These are phyloP conservation scores for Empidonax alnorum DNA, from an alignment of 2,113 vertebrate species.

Conservation along the genomic window DNA sequence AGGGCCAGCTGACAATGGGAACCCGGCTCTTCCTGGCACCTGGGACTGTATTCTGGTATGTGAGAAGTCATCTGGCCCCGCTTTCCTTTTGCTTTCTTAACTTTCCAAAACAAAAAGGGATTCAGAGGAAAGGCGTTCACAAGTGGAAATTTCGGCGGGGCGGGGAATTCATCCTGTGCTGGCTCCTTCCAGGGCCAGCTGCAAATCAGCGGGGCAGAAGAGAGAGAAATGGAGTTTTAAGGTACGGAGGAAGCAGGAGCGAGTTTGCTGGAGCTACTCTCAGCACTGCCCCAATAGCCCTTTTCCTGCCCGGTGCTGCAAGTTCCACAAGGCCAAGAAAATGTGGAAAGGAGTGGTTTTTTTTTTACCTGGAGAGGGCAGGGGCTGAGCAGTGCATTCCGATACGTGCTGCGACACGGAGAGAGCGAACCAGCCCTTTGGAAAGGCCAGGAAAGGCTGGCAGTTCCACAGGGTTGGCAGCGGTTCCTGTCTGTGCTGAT, in stretches of 20 bases:
- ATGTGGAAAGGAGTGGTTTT: not conserved
- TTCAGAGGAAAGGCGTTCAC: constrained; percentile 61
- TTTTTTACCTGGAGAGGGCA: not conserved
- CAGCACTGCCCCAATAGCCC: not conserved
- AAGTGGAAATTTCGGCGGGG: constrained; percentile 45
- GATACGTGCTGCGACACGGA: not conserved
- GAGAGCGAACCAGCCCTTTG: not conserved
- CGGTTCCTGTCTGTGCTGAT: not conserved
- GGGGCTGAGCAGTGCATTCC: not conserved
- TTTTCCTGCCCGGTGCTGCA: not conserved
- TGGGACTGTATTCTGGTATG: not conserved
- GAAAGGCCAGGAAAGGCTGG: not conserved
- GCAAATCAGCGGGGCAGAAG: not conserved
- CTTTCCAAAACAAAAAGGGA: constrained; percentile 36
- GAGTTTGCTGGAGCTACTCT: not conserved
- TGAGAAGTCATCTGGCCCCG: not conserved
- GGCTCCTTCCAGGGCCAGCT: not conserved
- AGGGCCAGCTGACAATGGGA: not conserved
- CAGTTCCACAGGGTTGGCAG: not conserved
- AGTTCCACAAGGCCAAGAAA: not conserved
- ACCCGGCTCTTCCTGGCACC: not conserved
- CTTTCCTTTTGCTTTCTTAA: constrained; percentile 30
- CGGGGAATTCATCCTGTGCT: constrained; percentile 8
- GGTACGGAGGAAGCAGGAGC: not conserved
- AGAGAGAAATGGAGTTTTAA: not conserved